These are phyloP conservation scores for Xenotilapia caudafasciata DNA, from an alignment of 2,113 vertebrate genomes.

Conservation along the genomic window DNA sequence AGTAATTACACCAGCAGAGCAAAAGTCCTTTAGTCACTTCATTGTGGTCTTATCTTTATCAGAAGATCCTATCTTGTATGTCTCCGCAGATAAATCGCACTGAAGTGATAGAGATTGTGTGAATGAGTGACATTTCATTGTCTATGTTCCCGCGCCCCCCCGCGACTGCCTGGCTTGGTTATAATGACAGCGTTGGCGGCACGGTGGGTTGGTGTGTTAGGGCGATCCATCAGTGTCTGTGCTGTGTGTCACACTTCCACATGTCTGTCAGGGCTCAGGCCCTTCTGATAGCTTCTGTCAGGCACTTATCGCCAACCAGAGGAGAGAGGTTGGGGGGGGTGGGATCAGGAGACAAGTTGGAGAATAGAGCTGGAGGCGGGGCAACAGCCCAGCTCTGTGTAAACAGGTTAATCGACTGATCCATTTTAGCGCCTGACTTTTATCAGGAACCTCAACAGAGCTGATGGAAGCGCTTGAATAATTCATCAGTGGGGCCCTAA, in stretches of 20 bases:
- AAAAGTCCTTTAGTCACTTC: constrained; percentile 36
- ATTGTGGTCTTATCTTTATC: constrained; percentile 28
- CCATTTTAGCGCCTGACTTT: constrained; percentile 88
- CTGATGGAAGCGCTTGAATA: constrained; percentile 85
- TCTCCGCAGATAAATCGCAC: constrained; percentile 24
- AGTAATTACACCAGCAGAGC: constrained; percentile 45
- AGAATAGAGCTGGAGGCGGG: constrained; percentile 30
- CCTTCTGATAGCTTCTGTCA: constrained; percentile 72
- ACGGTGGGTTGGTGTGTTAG: constrained; percentile 11
- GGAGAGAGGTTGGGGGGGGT: constrained; percentile 19
- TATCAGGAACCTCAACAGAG: constrained; percentile 86
- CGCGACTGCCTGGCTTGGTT: constrained; percentile 29
- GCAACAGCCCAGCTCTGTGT: constrained; percentile 75
- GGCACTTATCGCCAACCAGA: constrained; percentile 70
- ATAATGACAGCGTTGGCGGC: constrained; percentile 52
- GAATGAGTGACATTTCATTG: constrained; percentile 28
- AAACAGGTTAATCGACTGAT: constrained; percentile 94
- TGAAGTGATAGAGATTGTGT: constrained; percentile 25
- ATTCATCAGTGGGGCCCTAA: constrained; percentile 83
- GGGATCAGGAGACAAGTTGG: constrained; percentile 8
- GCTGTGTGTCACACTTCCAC: constrained; percentile 55
- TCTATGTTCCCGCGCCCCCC: neutral
- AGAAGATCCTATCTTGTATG: constrained; percentile 15
- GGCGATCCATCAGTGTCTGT: constrained; percentile 69
- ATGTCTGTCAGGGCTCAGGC: constrained; percentile 61